Percentiles rank a stretch among this genome's conserved stretches.
These are phyloP conservation scores for Enoplolaimus lenunculus DNA, from an alignment of 2,888 invertebrate genomes.

Conservation along the genomic window DNA sequence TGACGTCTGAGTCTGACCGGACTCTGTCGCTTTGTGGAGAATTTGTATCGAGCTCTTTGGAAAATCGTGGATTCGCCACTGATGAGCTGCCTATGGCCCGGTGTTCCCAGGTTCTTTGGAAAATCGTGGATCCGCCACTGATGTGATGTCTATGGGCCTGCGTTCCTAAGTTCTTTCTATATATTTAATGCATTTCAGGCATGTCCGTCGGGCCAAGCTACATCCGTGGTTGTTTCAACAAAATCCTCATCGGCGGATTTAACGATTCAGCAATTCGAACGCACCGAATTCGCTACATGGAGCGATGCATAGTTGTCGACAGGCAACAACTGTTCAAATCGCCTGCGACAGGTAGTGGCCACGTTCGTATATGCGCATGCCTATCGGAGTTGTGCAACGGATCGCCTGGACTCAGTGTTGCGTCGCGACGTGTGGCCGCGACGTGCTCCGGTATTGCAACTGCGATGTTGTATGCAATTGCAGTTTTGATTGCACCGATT, in stretches of 20 bases:
- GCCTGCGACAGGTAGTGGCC: neutral
- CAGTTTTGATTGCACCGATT: neutral
- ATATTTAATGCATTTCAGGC: too few relatives aligned
- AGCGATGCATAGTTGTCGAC: constrained; percentile 3
- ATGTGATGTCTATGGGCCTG: too few relatives aligned
- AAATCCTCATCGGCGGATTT: constrained; percentile 18
- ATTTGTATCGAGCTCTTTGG: too few relatives aligned
- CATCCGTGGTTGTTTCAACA: constrained; percentile 22
- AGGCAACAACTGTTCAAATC: neutral
- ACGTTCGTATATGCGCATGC: constrained; percentile 8
- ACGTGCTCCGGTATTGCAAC: neutral
- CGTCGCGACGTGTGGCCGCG: neutral
- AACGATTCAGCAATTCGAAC: constrained; percentile 17
- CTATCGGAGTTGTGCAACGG: constrained; percentile 2
- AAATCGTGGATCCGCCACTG: too few relatives aligned
- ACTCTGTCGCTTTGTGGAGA: too few relatives aligned
- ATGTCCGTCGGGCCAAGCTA: constrained; percentile 12
- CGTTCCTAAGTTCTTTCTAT: too few relatives aligned
- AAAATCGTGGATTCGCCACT: too few relatives aligned
- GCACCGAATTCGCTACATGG: constrained; percentile 12
- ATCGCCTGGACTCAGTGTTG: too few relatives aligned
- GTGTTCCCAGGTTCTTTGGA: too few relatives aligned
- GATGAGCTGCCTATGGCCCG: too few relatives aligned
- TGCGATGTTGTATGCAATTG: neutral
- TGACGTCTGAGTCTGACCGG: too few relatives aligned